Base-by-base conservation (phyloP, 2,888 invertebrate species). In the Philopedon plagiatum region DNA sequence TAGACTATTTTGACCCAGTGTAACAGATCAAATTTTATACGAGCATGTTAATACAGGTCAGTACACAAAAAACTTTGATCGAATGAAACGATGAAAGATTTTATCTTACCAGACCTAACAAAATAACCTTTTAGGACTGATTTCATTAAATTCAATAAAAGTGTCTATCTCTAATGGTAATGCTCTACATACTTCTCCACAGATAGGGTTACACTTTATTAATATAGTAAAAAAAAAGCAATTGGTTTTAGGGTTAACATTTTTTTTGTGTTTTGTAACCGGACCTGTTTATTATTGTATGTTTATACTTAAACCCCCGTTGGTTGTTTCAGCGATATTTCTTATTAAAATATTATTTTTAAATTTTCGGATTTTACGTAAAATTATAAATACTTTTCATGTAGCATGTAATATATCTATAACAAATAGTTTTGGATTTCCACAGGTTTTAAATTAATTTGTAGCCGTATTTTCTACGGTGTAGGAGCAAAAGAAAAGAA, bases 111-210 rank as follows among this genome's bases (percentile, higher is more conserved):
- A 44, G 5, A 44, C 19, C 19, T 18, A 8, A 39, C 7, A 15
- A 44, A 44, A 34, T 9, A 34, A 34, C n/a, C 9, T 34, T 34
- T 34, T 11, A 19, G 44, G 8, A 19, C 11, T 19, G 18, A 44
- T 44, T 44, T 44, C 19, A 44, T 44, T 19, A 44, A 44, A 41
- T 15, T 41, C 15, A 41, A 44, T 44, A 44, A 44, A 44, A 18
- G 44, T 44, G 44, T 44, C 7, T 44, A 5, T 19, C 19, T 7
- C 34, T 34, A 11, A 34, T 44, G 44, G 18, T 44, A 19, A 8
- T 15, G 15, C 18, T 8, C 8, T 5, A 44, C 18, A 19, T 44
- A 7, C 11, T 44, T 44, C 44, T 44, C 1, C 2, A 44, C 1
- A 44, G 34, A 34, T 34, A 44, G 19, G 19, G 19, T 44, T 44